phyloP scores from a whole-genome alignment of 2,888 invertebrate genomes.

The Syrphus vitripennis region DNA sequence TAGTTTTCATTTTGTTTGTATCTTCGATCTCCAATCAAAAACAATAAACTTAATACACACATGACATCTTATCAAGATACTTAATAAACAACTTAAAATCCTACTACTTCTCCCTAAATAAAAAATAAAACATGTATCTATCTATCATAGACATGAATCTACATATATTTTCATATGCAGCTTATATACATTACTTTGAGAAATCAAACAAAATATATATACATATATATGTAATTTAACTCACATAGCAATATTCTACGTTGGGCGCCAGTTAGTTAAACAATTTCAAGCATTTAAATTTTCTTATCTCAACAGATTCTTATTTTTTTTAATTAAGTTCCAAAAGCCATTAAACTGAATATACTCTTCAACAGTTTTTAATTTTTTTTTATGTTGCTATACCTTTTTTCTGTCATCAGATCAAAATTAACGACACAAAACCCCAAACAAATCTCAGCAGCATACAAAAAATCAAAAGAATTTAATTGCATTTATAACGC shows the following conservation, averaged over 20 bases:
- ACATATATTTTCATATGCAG: too few relatives aligned
- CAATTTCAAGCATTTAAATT: neutral
- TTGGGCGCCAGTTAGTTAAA: neutral
- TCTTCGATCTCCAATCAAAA: neutral
- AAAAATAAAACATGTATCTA: too few relatives aligned
- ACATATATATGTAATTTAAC: too few relatives aligned
- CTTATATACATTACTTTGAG: too few relatives aligned
- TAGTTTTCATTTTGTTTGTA: too few relatives aligned
- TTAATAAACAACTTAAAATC: too few relatives aligned
- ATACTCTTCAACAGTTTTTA: conserved; percentile 20
- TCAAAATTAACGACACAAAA: conserved; percentile 58
- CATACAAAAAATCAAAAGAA: conserved; percentile 60
- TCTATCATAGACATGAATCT: too few relatives aligned
- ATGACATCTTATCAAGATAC: too few relatives aligned
- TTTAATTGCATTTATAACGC: conserved; percentile 71
- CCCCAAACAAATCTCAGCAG: conserved; percentile 55
- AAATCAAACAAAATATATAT: too few relatives aligned
- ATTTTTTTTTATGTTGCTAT: neutral
- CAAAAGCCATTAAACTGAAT: conserved; percentile 44
- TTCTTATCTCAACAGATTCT: neutral
- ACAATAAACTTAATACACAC: too few relatives aligned
- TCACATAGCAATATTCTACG: too few relatives aligned
- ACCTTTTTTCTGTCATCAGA: conserved; percentile 20
- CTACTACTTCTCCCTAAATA: too few relatives aligned
- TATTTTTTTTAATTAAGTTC: conserved; percentile 57